These are phyloP conservation scores for Hirtodrosophila alboralis DNA, from an alignment of 2,888 invertebrate species.

Conservation along the genomic window DNA sequence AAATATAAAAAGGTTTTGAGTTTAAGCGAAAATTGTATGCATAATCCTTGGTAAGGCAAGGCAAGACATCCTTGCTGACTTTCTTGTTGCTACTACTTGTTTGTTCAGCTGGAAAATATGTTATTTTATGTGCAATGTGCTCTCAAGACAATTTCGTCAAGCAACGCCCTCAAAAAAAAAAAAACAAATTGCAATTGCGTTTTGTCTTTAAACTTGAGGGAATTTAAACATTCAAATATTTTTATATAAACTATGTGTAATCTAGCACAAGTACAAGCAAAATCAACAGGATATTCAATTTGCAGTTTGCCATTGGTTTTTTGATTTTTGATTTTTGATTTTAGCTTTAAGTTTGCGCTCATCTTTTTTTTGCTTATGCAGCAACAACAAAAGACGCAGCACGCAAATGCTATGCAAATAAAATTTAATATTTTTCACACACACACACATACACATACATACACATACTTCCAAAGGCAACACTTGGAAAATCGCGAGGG, in stretches of 20 bases:
- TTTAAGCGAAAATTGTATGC: conserved; percentile 48
- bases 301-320: conserved; percentile 19
- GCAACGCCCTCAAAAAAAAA: no score
- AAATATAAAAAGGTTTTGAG: conserved; percentile 29
- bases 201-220: conserved; percentile 19
- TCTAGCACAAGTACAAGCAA: conserved; percentile 7
- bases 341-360: conserved; percentile 17
- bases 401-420: conserved; percentile 50
- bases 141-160: conserved; percentile 45
- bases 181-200: conserved; percentile 6
- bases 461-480: background rate
- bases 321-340: conserved; percentile 6
- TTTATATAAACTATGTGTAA: conserved; percentile 13
- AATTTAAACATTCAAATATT: conserved; percentile 22
- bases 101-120: conserved; percentile 62
- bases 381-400: conserved; percentile 14
- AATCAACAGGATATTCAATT: conserved; percentile 47
- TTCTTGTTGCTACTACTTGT: conserved; percentile 33
- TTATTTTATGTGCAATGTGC: conserved; percentile 64
- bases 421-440: conserved; percentile 50
- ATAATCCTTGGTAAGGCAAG: conserved; percentile 66
- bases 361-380: conserved; percentile 26
- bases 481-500: conserved; percentile 26
- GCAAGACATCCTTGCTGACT: conserved; percentile 30
- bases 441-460: conserved; percentile 1